phyloP scores from a whole-genome alignment of 2,113 vertebrate genomes.

The Ahaetulla prasina region DNA sequence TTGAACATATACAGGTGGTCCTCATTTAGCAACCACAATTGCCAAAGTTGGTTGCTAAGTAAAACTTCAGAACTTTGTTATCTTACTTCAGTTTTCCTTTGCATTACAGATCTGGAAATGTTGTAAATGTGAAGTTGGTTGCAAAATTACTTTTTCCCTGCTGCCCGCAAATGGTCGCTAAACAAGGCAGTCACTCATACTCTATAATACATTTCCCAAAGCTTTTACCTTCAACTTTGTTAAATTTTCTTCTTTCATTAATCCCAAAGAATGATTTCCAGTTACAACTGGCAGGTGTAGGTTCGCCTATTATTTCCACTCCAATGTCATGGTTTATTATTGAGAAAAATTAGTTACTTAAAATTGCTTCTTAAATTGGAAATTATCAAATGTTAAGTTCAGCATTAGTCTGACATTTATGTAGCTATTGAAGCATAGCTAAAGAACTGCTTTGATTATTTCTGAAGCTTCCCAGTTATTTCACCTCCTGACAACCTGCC shows the following conservation, averaged over 20 bases:
- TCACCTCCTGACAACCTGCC: conserved; percentile 42
- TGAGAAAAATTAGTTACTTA: conserved; percentile 1
- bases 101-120: background rate
- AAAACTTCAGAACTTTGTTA: background rate
- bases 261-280: background rate
- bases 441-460: conserved; percentile 38
- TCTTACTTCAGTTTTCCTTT: background rate
- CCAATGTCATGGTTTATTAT: background rate
- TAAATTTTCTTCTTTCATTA: background rate
- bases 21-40: background rate
- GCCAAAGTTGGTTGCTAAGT: background rate
- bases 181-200: background rate
- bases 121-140: background rate
- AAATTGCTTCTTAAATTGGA: conserved; percentile 19
- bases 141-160: background rate
- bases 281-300: conserved; percentile 26
- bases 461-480: conserved; percentile 44
- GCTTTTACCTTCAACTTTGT: background rate
- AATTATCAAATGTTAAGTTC: conserved; percentile 16
- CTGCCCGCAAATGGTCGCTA: background rate
- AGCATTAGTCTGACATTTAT: conserved; percentile 45
- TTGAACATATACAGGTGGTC: background rate
- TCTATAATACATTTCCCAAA: background rate
- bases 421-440: conserved; percentile 12
- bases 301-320: conserved; percentile 27